phyloP scores from a whole-genome alignment of 2,888 invertebrate species.

The Idaea dimidiata region DNA sequence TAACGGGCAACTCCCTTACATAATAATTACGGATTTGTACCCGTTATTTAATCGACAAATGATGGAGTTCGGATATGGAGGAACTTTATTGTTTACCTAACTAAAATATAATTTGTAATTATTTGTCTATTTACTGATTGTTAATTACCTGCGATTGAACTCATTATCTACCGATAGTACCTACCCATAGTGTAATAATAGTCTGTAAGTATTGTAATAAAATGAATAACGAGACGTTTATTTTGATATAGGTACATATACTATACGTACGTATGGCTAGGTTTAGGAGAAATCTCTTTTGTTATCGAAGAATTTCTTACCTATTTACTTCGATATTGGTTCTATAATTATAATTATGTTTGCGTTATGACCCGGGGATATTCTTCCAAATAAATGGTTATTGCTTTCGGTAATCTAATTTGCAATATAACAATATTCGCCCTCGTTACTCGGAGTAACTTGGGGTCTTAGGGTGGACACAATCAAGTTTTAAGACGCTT shows the following conservation, averaged over 20 bases:
- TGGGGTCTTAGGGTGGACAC: not conserved
- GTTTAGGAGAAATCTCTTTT: not conserved
- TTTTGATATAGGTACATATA: not conserved
- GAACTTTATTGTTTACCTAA: slow-evolving; percentile 1
- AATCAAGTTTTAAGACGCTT: not conserved
- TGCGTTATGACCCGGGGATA: not conserved
- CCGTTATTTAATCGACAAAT: slow-evolving; percentile 19
- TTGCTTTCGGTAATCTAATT: not conserved
- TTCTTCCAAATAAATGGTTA: not conserved
- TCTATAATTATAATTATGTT: not conserved
- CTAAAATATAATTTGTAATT: not conserved
- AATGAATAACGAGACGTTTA: not conserved
- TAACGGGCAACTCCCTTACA: slow-evolving; percentile 24
- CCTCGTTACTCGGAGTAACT: not conserved
- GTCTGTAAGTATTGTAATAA: not conserved
- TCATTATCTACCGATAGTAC: not conserved
- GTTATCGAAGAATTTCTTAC: not conserved
- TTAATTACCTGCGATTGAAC: not conserved
- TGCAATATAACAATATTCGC: not conserved
- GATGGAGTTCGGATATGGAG: not conserved
- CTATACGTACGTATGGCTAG: not conserved
- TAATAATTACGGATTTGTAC: slow-evolving; percentile 18
- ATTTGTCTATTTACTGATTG: not conserved
- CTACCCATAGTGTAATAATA: not conserved
- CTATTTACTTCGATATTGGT: not conserved